Percentiles rank a stretch among this genome's conserved stretches.
phyloP scores from a whole-genome alignment of 2,797 vertebrate genomes.

The Neomorphus geoffroyi region DNA sequence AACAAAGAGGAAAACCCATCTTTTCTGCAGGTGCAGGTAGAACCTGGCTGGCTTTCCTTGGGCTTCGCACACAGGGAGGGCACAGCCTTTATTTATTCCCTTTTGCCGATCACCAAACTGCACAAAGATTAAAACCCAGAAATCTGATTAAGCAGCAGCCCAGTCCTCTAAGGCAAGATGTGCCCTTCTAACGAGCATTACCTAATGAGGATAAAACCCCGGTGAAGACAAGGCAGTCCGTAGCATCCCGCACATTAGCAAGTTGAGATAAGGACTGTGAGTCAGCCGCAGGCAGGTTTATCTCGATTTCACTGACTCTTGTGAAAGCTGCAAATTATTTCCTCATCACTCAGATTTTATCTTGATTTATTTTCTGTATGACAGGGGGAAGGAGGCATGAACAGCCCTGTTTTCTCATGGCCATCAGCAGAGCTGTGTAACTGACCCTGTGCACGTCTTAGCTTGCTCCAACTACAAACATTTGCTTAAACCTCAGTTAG shows the following conservation, averaged over 20 bases:
- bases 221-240: not conserved
- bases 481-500: not conserved
- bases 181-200: not conserved
- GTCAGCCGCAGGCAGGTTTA: not conserved
- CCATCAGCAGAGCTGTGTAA: not conserved
- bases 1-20: not conserved
- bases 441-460: not conserved
- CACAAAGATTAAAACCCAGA: conserved; percentile 9
- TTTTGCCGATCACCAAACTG: not conserved
- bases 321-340: conserved; percentile 48
- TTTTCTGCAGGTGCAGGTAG: not conserved
- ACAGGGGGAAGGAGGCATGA: not conserved
- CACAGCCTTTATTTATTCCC: not conserved
- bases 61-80: not conserved
- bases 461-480: not conserved
- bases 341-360: conserved; percentile 23
- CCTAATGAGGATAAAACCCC: conserved; percentile 21
- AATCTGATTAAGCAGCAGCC: conserved; percentile 18
- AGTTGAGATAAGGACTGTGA: not conserved
- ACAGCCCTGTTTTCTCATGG: not conserved
- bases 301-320: conserved; percentile 6
- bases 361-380: conserved; percentile 17
- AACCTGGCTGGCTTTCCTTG: not conserved
- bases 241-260: not conserved
- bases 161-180: conserved; percentile 9